A percentile compares a stretch with the other conserved stretches of the same genome.
These are phyloP conservation scores for Pegoplata infirma DNA, from an alignment of 2,888 invertebrate genomes.

Conservation along the genomic window DNA sequence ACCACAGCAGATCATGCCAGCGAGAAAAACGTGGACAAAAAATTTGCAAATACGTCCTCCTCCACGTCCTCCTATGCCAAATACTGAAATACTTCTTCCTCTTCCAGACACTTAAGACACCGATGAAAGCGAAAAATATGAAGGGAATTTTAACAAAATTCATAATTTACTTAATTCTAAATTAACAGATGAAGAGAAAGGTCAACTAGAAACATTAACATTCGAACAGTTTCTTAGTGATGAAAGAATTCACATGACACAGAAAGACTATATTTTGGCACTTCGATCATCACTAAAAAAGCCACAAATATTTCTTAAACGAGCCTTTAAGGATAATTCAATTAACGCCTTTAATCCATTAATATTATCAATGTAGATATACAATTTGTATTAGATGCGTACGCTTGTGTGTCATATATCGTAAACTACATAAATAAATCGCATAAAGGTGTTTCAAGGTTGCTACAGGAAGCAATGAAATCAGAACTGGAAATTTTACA, in stretches of 20 bases:
- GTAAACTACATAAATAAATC: constrained; percentile 53
- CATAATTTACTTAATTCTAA: constrained; percentile 1
- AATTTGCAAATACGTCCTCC: constrained; percentile 43
- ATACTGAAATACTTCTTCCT: constrained; percentile 40
- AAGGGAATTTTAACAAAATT: constrained; percentile 13
- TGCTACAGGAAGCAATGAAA: constrained; percentile 48
- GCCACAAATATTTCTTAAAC: constrained; percentile 29
- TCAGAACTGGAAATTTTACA: constrained; percentile 38
- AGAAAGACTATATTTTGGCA: constrained; percentile 21
- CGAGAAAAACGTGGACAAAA: constrained; percentile 37
- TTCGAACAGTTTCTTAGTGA: constrained; percentile 9
- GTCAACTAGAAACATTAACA: neutral
- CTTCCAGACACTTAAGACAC: neutral
- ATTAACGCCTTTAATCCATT: constrained; percentile 34
- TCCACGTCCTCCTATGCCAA: constrained; percentile 47
- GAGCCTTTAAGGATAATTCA: constrained; percentile 20
- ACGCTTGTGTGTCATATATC: constrained; percentile 42
- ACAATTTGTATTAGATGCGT: constrained; percentile 44
- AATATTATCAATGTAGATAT: constrained; percentile 39
- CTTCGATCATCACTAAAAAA: constrained; percentile 37
- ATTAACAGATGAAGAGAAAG: neutral
- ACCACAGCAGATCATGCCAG: constrained; percentile 30
- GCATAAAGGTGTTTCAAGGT: constrained; percentile 43
- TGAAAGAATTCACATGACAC: neutral
- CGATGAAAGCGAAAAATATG: neutral